phyloP scores from a whole-genome alignment of 2,888 invertebrate genomes.

The Macrostomum cliftonense region DNA sequence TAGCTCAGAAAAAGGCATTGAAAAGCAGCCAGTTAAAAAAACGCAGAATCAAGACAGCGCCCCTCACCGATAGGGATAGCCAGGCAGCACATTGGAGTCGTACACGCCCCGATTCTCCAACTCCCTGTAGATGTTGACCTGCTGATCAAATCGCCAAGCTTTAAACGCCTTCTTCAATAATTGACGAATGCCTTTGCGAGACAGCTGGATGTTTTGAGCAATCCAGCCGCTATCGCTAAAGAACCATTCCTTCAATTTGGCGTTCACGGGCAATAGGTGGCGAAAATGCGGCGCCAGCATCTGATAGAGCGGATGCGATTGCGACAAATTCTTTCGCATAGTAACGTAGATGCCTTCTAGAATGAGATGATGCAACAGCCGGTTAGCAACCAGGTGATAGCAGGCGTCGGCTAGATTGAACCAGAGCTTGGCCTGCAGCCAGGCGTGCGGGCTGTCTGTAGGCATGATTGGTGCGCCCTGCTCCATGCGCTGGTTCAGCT shows the following conservation, averaged over 20 bases:
- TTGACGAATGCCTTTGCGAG: conserved; percentile 9
- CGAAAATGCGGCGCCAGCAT: conserved; percentile 40
- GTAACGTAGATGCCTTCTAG: conserved; percentile 40
- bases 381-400: conserved; percentile 19
- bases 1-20: no score
- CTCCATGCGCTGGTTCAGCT: conserved; percentile 28
- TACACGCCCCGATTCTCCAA: conserved; percentile 30
- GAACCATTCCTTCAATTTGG: conserved; percentile 23
- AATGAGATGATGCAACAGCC: conserved; percentile 27
- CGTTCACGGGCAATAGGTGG: conserved; percentile 39
- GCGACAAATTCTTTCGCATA: conserved; percentile 37
- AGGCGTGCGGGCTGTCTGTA: conserved; percentile 29
- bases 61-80: no score
- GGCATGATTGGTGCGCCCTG: conserved; percentile 19
- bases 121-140: conserved; percentile 30
- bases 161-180: conserved; percentile 7
- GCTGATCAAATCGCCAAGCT: conserved; percentile 18
- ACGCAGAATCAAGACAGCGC: no score
- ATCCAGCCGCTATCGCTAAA: conserved; percentile 15
- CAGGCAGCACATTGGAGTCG: not conserved
- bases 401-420: conserved; percentile 37
- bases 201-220: conserved; percentile 9
- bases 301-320: conserved; percentile 39
- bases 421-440: conserved; percentile 38
- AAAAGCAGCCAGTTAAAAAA: no score